Percentiles rank a stretch among this genome's conserved stretches.
phyloP scores from a whole-genome alignment of 2,113 vertebrate species.

The Pionites leucogaster region DNA sequence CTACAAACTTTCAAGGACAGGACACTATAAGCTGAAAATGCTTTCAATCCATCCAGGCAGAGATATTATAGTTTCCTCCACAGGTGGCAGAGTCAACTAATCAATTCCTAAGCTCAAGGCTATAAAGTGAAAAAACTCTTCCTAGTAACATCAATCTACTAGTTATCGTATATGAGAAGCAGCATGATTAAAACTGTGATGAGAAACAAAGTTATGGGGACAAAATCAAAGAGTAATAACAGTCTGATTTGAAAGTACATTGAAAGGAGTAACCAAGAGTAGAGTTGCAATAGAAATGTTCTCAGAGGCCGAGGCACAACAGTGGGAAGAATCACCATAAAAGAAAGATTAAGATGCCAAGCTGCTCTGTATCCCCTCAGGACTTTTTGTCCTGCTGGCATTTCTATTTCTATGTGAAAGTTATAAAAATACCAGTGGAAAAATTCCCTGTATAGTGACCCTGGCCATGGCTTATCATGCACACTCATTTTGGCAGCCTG shows the following conservation, averaged over 20 bases:
- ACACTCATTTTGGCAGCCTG: not conserved
- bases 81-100: not conserved
- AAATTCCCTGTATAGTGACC: not conserved
- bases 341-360: not conserved
- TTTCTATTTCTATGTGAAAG: not conserved
- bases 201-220: not conserved
- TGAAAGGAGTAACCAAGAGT: not conserved
- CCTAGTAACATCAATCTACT: not conserved
- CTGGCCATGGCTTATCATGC: not conserved
- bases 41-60: not conserved
- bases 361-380: not conserved
- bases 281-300: not conserved
- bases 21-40: not conserved
- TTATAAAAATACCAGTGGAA: not conserved
- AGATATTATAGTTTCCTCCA: not conserved
- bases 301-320: not conserved
- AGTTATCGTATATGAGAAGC: not conserved
- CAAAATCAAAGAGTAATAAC: not conserved
- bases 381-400: not conserved
- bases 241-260: not conserved
- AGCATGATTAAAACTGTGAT: not conserved
- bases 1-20: not conserved
- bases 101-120: not conserved
- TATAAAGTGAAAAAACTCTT: not conserved
- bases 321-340: not conserved